These are phyloP conservation scores for Pollenia labialis DNA, from an alignment of 2,888 invertebrate genomes.

Conservation along the genomic window DNA sequence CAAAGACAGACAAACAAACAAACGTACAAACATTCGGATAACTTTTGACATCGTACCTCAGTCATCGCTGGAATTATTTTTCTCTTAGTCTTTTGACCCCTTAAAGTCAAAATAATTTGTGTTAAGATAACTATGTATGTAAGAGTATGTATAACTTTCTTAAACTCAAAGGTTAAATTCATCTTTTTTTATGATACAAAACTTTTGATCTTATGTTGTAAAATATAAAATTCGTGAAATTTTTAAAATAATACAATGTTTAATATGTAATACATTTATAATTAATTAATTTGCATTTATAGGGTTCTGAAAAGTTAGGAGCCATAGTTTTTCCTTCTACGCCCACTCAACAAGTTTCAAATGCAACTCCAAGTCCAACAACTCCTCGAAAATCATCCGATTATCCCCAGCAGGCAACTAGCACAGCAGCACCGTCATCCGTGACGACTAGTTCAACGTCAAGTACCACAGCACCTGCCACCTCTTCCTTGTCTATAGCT, in stretches of 20 bases:
- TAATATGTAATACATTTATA: neutral
- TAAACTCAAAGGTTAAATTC: neutral
- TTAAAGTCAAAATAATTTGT: neutral
- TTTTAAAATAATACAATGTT: neutral
- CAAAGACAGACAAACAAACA: neutral
- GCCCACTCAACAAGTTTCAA: slow-evolving; percentile 84
- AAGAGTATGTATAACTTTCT: neutral
- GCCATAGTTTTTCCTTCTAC: slow-evolving; percentile 89
- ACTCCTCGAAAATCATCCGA: slow-evolving; percentile 88
- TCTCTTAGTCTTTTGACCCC: neutral
- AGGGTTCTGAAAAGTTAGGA: slow-evolving; percentile 90
- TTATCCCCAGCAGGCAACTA: slow-evolving; percentile 85
- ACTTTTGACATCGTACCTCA: slow-evolving; percentile 41
- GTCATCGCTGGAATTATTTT: slow-evolving; percentile 23
- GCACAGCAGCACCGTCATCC: slow-evolving; percentile 67
- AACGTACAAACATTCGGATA: slow-evolving; percentile 33
- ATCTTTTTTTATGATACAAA: neutral
- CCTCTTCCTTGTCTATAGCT: slow-evolving; percentile 4
- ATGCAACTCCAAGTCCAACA: slow-evolving; percentile 85
- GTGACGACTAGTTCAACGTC: slow-evolving; percentile 62
- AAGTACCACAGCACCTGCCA: slow-evolving; percentile 63
- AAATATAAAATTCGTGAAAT: neutral
- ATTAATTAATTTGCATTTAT: slow-evolving; percentile 80
- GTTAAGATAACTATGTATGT: neutral
- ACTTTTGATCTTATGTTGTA: slow-evolving; percentile 67